Evolutionary conservation across 2,888 invertebrate genomes (phyloP).

Genomic region (Deroplatys truncata): DNA sequence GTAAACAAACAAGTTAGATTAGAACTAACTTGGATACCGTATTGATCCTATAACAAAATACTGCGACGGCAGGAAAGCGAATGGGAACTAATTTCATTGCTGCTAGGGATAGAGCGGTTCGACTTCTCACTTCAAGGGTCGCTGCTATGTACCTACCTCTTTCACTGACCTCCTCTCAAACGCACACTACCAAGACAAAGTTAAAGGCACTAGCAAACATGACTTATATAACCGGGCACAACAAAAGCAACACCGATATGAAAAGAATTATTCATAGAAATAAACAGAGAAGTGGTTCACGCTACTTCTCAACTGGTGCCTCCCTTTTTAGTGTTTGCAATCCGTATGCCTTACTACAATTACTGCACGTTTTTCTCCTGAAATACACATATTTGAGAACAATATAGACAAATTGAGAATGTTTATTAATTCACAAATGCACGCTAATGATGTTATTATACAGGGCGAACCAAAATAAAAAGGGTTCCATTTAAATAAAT

Average conservation of each 20-base stretch:
- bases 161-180: background rate
- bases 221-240: background rate
- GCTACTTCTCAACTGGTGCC: no score
- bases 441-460: no score
- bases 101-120: background rate
- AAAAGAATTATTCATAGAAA: background rate
- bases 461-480: no score
- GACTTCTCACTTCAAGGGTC: background rate
- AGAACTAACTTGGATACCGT: conserved; percentile 25
- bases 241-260: background rate
- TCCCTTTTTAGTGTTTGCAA: no score
- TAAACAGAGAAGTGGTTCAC: background rate
- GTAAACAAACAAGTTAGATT: conserved; percentile 31
- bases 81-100: conserved; percentile 21
- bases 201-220: background rate
- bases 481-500: no score
- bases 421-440: no score
- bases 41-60: conserved; percentile 19
- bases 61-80: background rate
- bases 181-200: background rate
- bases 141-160: background rate
- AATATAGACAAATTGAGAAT: no score
- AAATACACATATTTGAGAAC: no score
- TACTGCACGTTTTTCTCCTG: no score
- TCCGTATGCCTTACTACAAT: no score